Evolutionary conservation across 2,888 invertebrate genomes (phyloP).

Genomic region (Nowickia ferox): DNA sequence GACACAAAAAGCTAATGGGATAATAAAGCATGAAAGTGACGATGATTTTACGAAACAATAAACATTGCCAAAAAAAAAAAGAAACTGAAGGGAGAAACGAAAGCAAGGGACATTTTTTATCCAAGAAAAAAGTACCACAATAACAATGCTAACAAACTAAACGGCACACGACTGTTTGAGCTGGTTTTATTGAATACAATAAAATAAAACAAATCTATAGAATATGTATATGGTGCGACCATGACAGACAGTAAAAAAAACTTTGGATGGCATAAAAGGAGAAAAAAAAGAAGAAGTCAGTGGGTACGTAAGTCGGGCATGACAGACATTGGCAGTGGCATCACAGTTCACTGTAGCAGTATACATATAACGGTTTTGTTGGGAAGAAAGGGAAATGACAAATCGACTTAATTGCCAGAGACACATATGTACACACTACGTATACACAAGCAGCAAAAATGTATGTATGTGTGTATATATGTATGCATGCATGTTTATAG

Average conservation of each 20-base stretch:
- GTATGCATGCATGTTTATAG: neutral
- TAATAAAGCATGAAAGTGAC: slow-evolving; percentile 69
- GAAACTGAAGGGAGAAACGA: slow-evolving; percentile 1
- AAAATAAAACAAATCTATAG: neutral
- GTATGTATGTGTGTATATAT: neutral
- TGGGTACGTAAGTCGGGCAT: slow-evolving; percentile 18
- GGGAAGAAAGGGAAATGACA: slow-evolving; percentile 60
- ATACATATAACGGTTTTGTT: slow-evolving; percentile 8
- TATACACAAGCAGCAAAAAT: slow-evolving; percentile 4
- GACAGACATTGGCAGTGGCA: slow-evolving; percentile 38
- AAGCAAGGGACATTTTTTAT: slow-evolving; percentile 1
- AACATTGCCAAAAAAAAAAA: slow-evolving; percentile 40
- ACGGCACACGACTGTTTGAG: slow-evolving; percentile 65
- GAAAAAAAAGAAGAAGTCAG: neutral
- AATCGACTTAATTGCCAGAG: slow-evolving; percentile 68
- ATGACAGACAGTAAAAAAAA: neutral
- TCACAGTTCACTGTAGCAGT: slow-evolving; percentile 28
- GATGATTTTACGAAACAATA: slow-evolving; percentile 69
- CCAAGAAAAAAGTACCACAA: slow-evolving; percentile 33
- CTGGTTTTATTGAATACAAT: slow-evolving; percentile 45
- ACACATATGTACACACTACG: slow-evolving; percentile 33
- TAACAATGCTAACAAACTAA: slow-evolving; percentile 32
- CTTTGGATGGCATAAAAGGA: slow-evolving; percentile 22
- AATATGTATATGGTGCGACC: neutral
- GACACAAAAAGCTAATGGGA: slow-evolving; percentile 65